These are phyloP conservation scores for Centrocercus urophasianus DNA, from an alignment of 2,113 vertebrate genomes.

Conservation along the genomic window DNA sequence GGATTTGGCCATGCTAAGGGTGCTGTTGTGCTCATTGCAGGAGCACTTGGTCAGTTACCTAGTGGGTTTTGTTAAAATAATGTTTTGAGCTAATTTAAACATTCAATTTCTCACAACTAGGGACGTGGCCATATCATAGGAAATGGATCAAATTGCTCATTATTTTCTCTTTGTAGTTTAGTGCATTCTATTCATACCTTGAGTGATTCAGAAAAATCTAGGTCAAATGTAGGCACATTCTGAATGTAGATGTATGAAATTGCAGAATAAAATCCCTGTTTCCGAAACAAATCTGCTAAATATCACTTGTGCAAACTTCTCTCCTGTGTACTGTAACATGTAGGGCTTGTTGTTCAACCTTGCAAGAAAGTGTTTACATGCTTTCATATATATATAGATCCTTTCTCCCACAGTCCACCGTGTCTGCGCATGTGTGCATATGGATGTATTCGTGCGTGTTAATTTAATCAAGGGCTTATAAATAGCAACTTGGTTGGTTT, in stretches of 20 bases:
- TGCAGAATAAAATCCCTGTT: background rate
- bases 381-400: background rate
- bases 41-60: background rate
- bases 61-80: background rate
- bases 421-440: rapidly evolving
- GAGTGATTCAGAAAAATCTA: background rate
- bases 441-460: background rate
- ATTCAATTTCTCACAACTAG: background rate
- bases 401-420: background rate
- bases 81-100: constrained; percentile 4
- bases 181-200: background rate
- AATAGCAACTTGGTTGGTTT: background rate
- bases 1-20: background rate
- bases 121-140: background rate
- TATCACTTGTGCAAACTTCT: background rate
- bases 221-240: background rate
- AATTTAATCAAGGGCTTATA: background rate
- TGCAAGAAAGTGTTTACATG: background rate
- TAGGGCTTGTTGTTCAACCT: background rate
- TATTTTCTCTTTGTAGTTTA: background rate
- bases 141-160: background rate
- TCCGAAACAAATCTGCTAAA: background rate
- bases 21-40: background rate
- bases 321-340: rapidly evolving
- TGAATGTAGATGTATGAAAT: background rate